phyloP scores from a whole-genome alignment of 2,797 vertebrate species.

The Petrocephalus schoutedeni region DNA sequence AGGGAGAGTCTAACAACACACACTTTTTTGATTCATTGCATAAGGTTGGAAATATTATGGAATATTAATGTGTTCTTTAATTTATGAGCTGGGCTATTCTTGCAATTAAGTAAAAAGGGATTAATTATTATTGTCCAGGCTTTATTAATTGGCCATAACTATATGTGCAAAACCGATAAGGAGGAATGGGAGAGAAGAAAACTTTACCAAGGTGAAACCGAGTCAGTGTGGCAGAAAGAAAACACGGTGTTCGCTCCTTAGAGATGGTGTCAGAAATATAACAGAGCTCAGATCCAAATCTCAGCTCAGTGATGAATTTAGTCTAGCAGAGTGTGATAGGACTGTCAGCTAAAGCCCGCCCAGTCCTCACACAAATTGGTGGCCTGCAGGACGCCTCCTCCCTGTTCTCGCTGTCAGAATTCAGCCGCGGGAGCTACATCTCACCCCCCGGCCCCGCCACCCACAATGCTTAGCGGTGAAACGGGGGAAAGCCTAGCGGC shows the following conservation, averaged over 20 bases:
- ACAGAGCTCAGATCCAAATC: background rate
- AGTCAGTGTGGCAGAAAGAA: background rate
- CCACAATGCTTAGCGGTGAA: background rate
- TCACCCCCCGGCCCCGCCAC: background rate
- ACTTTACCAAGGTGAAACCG: background rate
- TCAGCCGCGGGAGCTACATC: too few relatives aligned
- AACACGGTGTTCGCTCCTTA: background rate
- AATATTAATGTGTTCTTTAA: conserved; percentile 1
- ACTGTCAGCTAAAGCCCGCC: background rate
- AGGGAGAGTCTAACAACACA: background rate
- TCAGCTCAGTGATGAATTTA: background rate
- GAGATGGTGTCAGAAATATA: conserved; percentile 2
- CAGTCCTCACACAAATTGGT: background rate
- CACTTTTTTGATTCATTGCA: background rate
- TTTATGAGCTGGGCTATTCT: conserved; percentile 3
- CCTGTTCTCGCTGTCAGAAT: background rate
- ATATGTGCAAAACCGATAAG: background rate
- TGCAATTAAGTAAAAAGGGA: background rate
- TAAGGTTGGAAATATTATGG: background rate
- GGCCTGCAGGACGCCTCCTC: too few relatives aligned
- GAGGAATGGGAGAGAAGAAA: background rate
- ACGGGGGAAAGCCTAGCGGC: background rate
- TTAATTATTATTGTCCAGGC: conserved; percentile 1
- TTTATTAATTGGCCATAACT: background rate
- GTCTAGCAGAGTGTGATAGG: background rate